phyloP scores from a whole-genome alignment of 2,888 invertebrate genomes.

The Lissocephala sabroskyi region DNA sequence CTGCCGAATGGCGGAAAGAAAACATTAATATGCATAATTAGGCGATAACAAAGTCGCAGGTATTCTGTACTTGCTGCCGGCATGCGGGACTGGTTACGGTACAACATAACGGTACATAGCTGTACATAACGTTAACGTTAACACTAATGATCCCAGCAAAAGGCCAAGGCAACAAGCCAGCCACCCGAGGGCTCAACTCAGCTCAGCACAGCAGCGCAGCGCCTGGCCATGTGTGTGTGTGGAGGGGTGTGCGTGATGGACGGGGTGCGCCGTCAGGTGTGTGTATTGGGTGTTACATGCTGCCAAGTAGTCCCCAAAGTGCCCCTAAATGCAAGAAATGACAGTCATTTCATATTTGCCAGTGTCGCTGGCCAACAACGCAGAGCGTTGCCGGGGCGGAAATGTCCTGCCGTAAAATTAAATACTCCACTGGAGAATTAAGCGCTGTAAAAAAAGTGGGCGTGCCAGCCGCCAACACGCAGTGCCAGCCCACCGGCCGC shows the following conservation, averaged over 20 bases:
- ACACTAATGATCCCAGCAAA: conserved; percentile 60
- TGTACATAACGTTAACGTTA: conserved; percentile 53
- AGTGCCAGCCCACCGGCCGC: background rate
- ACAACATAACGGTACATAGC: conserved; percentile 18
- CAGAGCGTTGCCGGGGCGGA: conserved; percentile 18
- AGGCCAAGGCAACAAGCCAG: conserved; percentile 14
- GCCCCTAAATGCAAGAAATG: conserved; percentile 64
- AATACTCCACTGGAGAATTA: conserved; percentile 68
- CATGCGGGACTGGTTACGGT: background rate
- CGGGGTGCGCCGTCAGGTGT: too few relatives aligned
- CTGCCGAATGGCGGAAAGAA: conserved; percentile 18
- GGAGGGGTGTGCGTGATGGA: conserved; percentile 14
- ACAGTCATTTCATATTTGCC: conserved; percentile 57
- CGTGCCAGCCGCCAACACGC: background rate
- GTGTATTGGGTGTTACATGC: conserved; percentile 59
- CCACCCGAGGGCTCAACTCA: conserved; percentile 10
- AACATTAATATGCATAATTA: conserved; percentile 60
- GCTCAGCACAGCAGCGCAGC: conserved; percentile 7
- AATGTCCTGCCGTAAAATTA: conserved; percentile 64
- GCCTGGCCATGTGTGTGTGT: conserved; percentile 9
- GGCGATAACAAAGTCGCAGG: conserved; percentile 44
- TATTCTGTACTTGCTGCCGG: background rate
- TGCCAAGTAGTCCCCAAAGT: conserved; percentile 65
- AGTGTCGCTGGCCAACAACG: conserved; percentile 17
- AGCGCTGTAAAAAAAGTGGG: conserved; percentile 55